Conservation (phyloP, 2,113 vertebrate genomes). For the Amphilophus citrinellus region DNA sequence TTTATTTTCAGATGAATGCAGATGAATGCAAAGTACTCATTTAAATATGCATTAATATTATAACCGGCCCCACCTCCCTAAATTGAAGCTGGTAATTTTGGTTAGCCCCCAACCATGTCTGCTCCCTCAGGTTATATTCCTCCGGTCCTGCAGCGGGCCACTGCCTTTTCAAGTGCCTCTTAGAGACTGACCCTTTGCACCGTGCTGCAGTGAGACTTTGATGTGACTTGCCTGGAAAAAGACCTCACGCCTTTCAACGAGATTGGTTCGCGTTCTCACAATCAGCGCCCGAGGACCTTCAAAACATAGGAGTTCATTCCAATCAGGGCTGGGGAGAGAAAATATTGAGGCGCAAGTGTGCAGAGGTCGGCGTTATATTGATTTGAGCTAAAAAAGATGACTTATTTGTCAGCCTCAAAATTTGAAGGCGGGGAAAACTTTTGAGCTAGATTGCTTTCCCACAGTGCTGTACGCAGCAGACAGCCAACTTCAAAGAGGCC, state of each 20-base stretch:
- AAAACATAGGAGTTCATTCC: slow-evolving; percentile 70
- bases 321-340: slow-evolving; percentile 74
- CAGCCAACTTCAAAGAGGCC: slow-evolving; percentile 63
- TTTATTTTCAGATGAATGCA: slow-evolving; percentile 80
- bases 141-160: background rate
- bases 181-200: slow-evolving; percentile 24
- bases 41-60: slow-evolving; percentile 83
- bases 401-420: slow-evolving; percentile 75
- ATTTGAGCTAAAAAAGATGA: slow-evolving; percentile 73
- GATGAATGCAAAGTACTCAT: slow-evolving; percentile 81
- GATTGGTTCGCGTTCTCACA: slow-evolving; percentile 58
- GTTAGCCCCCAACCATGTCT: slow-evolving; percentile 50
- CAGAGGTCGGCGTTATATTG: slow-evolving; percentile 71
- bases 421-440: slow-evolving; percentile 68
- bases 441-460: slow-evolving; percentile 74
- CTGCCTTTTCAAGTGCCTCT: slow-evolving; percentile 46
- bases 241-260: slow-evolving; percentile 25
- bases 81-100: slow-evolving; percentile 64
- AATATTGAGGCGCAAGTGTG: slow-evolving; percentile 30
- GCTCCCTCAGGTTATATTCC: slow-evolving; percentile 43
- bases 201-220: slow-evolving; percentile 19
- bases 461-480: slow-evolving; percentile 37
- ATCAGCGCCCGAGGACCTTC: slow-evolving; percentile 58
- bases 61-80: slow-evolving; percentile 20
- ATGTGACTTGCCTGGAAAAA: slow-evolving; percentile 50